Evolutionary conservation across 37 sponge, comb jelly and placozoan species (phyloP), one percentile per base, ranked within the genome.

Genomic region (Chondrilla cf. caribensis): DNA sequence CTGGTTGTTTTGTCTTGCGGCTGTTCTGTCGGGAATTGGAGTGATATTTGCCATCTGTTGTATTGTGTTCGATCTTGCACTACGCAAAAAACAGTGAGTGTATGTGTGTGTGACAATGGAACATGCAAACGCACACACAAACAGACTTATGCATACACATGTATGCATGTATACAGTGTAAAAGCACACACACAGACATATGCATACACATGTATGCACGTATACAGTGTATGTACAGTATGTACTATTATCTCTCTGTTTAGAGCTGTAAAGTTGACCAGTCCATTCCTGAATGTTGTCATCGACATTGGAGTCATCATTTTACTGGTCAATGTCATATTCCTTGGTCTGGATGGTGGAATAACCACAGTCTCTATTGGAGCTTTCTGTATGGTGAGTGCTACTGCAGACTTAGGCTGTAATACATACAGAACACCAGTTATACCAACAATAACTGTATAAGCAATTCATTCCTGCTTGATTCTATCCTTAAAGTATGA

Each of bases 201-300:
- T 26, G 29, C 29, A 62, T 62, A 22, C 64, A 62, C 64, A 6
- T 29, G 29, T 15, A 26, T 62, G 29, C 29, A 62, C 7, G 64
- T 6, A 62, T 62, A 62, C 29, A 4, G 6, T 22, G 17, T 40
- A 3, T 40, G 43, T 2, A 70, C 71, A n/a, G 3, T 11, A 2
- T 41, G 19, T 24, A 36, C 24, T 4, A 39, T 6, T 17, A 2
- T 22, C 31, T 70, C 8, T 37, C 38, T 18, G 4, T 37, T 32
- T 35, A 89, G 89, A 33, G 14, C 84, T 77, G 89, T 89, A 37
- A 89, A 85, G 68, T 36, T 82, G 1, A 77, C 89, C 19, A 89
- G 89, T 33, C 89, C 89, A 19, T 84, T 66, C 26, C 82, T 89
- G 58, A 89, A 89, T 36, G 43, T 82, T 18, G 22, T 89, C 29